Evolutionary conservation across 1,140 invertebrate species (phyloP).

Genomic region (Dreissena polymorpha): DNA sequence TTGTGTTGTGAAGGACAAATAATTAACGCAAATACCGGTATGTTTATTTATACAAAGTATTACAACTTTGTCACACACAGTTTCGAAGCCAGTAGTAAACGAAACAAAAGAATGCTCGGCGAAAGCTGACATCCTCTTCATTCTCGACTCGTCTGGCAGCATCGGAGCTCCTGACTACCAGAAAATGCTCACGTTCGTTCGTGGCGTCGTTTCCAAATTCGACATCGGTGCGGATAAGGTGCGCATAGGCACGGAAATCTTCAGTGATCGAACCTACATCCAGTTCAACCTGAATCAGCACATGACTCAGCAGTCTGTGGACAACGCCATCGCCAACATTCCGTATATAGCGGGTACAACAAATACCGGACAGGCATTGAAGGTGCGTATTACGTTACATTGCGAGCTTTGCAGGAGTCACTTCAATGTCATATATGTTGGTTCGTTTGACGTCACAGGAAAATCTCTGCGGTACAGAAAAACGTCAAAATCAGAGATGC

Average conservation of each 20-base stretch:
- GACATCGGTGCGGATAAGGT: slow-evolving; percentile 61
- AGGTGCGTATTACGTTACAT: slow-evolving; percentile 3
- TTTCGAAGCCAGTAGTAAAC: slow-evolving; percentile 34
- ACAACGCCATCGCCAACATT: slow-evolving; percentile 61
- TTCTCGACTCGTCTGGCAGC: slow-evolving; percentile 68
- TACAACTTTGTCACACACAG: slow-evolving; percentile 4
- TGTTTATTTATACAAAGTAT: no score
- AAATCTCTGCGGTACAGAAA: no score
- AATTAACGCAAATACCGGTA: no score
- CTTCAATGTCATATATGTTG: no score
- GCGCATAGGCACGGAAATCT: slow-evolving; percentile 62
- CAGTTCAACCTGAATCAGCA: slow-evolving; percentile 62
- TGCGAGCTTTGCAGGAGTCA: no score
- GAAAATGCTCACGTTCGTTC: slow-evolving; percentile 66
- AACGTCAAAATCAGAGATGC: no score
- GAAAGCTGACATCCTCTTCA: slow-evolving; percentile 66
- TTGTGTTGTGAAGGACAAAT: no score
- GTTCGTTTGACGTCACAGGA: no score
- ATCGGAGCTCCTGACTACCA: slow-evolving; percentile 63
- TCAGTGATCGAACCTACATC: slow-evolving; percentile 58
- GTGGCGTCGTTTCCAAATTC: slow-evolving; percentile 59
- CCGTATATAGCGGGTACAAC: slow-evolving; percentile 64
- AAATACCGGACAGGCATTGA: slow-evolving; percentile 66
- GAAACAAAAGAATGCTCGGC: slow-evolving; percentile 28
- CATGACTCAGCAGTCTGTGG: slow-evolving; percentile 35